Base-by-base conservation (phyloP, 1,140 invertebrate species). In the Trichoplusia ni region DNA sequence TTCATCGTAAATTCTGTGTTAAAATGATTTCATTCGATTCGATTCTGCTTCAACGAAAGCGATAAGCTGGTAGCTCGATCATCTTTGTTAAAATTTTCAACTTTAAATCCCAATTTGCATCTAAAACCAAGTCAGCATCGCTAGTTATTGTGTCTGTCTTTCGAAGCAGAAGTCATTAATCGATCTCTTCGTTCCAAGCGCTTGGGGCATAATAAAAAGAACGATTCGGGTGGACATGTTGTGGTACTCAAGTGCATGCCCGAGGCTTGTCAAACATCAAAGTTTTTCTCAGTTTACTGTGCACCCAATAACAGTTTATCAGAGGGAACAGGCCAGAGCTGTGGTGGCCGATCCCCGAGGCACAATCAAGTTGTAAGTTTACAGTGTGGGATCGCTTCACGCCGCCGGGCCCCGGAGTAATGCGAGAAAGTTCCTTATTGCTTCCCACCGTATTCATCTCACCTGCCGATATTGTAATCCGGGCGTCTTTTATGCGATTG, bases 381-480 rank as follows among this genome's bases (percentile, higher is more conserved):
- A 53, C 54, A 49, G 19, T 51, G 35, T 18, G 42, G 62, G 31
- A 47, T 64, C 19, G 31, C 19, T 58, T 56, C 38, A 64, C 33
- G 58, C 59, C 59, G 59, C 51, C 59, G 62, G 42, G 38, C 62
- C 42, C 21, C 13, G 40, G 47, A 35, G 33, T 49, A 64, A 61
- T 58, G 61, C 42, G 46, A 51, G 38, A 65, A 69, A 69, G 53
- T 67, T 69, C 67, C 67, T 69, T 73, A 69, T 66, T 64, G 67
- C 67, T 69, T 64, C 63, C 66, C 64, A 29, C 31, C 59, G 53
- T 66, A 64, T 69, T 64, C 64, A 72, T 72, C 66, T 62, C 67
- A 69, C 58, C 62, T 67, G 46, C 37, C 51, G 21, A 71, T 64
- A 68, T 70, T 65, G 49, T 60, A 61, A 64, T 61, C 35, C 27